phyloP scores from a whole-genome alignment of 2,888 invertebrate species.

The Limnephilus rhombicus region DNA sequence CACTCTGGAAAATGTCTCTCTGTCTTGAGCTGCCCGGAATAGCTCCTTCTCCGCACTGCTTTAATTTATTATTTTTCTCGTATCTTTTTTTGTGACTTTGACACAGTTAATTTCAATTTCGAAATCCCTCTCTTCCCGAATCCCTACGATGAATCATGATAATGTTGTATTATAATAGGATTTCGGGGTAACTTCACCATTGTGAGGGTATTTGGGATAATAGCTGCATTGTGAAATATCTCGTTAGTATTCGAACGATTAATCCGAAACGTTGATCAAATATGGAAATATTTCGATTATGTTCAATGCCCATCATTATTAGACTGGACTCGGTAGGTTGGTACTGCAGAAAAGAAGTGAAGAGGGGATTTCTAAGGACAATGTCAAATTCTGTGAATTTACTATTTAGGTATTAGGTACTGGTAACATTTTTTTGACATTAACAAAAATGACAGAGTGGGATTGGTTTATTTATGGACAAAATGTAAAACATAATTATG shows the following conservation, averaged over 20 bases:
- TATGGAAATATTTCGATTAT: not conserved
- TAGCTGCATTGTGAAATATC: not conserved
- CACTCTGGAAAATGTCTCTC: too few species aligned
- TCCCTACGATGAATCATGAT: not conserved
- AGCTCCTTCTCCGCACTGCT: too few species aligned
- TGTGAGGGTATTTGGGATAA: not conserved
- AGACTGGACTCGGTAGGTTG: not conserved
- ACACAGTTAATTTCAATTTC: not conserved
- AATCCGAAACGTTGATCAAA: not conserved
- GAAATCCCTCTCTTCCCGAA: not conserved
- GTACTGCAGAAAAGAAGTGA: not conserved
- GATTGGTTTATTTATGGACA: too few species aligned
- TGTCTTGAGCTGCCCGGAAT: too few species aligned
- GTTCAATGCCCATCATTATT: not conserved
- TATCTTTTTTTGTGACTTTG: not conserved
- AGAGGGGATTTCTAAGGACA: not conserved
- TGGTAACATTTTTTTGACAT: too few species aligned
- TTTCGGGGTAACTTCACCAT: not conserved
- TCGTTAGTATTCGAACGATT: not conserved
- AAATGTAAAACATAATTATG: too few species aligned
- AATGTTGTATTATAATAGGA: not conserved
- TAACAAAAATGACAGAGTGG: too few species aligned
- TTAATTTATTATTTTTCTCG: not conserved
- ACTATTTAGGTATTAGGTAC: too few species aligned
- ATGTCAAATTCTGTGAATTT: not conserved